A percentile compares a stretch with the other conserved stretches of the same genome.
These are phyloP conservation scores for Bombus difficillimus DNA, from an alignment of 1,140 invertebrate species.

Conservation along the genomic window DNA sequence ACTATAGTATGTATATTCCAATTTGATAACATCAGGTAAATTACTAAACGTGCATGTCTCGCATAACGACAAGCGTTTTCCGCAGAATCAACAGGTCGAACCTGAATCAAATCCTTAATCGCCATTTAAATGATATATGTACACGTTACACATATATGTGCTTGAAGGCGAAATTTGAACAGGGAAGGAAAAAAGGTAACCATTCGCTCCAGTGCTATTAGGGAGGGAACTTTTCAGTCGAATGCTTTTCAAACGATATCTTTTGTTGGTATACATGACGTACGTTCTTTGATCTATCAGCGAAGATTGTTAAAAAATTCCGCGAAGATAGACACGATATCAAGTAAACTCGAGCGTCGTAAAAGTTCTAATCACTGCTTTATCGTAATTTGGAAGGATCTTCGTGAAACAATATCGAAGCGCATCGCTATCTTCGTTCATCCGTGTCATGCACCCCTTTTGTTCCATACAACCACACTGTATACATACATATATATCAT, in stretches of 20 bases:
- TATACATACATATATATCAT: background rate
- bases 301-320: background rate
- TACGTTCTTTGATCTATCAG: background rate
- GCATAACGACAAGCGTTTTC: slow-evolving; percentile 35
- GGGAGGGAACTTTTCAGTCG: background rate
- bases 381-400: slow-evolving; percentile 28
- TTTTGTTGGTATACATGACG: background rate
- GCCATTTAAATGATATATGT: background rate
- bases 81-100: slow-evolving; percentile 47
- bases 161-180: slow-evolving; percentile 1
- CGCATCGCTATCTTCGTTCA: slow-evolving; percentile 47
- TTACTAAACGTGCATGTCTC: slow-evolving; percentile 40
- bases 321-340: background rate
- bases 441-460: slow-evolving; percentile 27
- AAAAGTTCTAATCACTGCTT: slow-evolving; percentile 52
- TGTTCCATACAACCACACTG: background rate
- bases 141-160: background rate
- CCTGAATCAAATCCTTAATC: slow-evolving; percentile 20
- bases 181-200: background rate
- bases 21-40: slow-evolving; percentile 46
- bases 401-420: slow-evolving; percentile 41
- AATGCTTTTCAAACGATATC: slow-evolving; percentile 22
- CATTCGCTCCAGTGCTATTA: background rate
- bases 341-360: background rate
- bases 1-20: slow-evolving; percentile 38